Evolutionary conservation across 37 sponge, comb jelly and placozoan species (phyloP), one percentile per base, ranked within the genome.

Genomic region (Eunapius fragilis): DNA sequence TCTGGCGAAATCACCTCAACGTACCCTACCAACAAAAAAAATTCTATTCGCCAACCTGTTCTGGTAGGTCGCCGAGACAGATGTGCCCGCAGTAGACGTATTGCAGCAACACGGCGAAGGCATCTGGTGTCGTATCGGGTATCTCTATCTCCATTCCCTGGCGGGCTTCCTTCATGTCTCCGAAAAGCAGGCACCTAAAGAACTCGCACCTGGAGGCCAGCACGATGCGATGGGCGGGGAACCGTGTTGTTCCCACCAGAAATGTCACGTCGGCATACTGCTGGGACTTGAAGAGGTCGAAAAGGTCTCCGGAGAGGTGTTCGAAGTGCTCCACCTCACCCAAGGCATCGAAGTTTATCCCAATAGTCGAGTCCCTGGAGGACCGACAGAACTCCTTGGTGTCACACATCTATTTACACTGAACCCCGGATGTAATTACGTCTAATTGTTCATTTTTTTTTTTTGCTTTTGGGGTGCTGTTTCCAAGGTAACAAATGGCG

Each of bases 241-340:
- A 96, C 31, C 78, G 83, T 33, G 83, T 80, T 0, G 77, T 82
- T 23, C 68, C 86, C n/a, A 98, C 93, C 14, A 92, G 49, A 75
- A 98, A 92, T 0, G 86, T 89, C 19, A 96, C 96, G 68, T 98
- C 98, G 0, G 91, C 48, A 58, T 90, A 70, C 24, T 90, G 87
- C 25, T 81, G 80, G 25, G 88, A 87, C 67, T 92, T 93, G 67
- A 83, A 82, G 50, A 92, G 85, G 79, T 86, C 91, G 19, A 89
- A 82, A 37, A 96, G 69, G 70, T 96, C 94, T 24, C 94, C 91
- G 30, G 91, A 87, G 7, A 90, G 34, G 72, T 94, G 91, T 25
- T 94, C 94, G 76, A 86, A 94, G 76, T 94, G 94, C 78, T 94
- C 94, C 78, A 94, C 94, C 37, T 94, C 94, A 2, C 94, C 94